phyloP scores from a whole-genome alignment of 23 tunicate species.

The Ascidia mentula region DNA sequence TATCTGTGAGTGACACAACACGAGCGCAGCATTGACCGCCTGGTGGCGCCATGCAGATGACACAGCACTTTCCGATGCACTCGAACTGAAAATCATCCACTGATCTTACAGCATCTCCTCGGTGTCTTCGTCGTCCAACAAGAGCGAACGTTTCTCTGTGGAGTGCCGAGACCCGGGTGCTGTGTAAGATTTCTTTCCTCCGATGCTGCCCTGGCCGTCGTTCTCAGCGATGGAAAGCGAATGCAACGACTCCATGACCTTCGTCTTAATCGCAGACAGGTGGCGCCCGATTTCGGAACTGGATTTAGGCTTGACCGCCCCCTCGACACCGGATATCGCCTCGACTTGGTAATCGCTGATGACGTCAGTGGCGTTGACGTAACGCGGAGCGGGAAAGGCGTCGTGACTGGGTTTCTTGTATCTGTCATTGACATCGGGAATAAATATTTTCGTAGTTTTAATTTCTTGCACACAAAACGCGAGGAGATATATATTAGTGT shows the following conservation, averaged over 20 bases:
- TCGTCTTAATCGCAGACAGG: constrained; percentile 35
- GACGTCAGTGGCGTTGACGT: constrained; percentile 61
- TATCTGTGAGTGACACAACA: no score
- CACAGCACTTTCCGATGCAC: not conserved
- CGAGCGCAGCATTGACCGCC: no score
- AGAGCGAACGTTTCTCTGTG: constrained; percentile 10
- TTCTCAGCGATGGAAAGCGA: constrained; percentile 56
- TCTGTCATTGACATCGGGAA: constrained; percentile 15
- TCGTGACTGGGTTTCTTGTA: constrained; percentile 62
- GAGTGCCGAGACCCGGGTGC: not conserved
- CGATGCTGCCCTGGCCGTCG: not conserved
- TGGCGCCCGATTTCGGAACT: constrained; percentile 30
- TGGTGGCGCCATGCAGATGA: constrained; percentile 4
- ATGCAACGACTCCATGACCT: constrained; percentile 70
- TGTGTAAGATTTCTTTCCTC: not conserved
- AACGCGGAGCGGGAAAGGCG: constrained; percentile 53
- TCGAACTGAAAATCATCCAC: not conserved
- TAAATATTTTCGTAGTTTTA: no score
- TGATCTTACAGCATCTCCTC: constrained; percentile 4
- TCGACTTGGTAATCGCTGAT: constrained; percentile 40
- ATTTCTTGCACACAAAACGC: not conserved
- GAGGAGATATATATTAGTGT: not conserved
- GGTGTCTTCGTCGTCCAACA: constrained; percentile 12
- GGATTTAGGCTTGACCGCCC: constrained; percentile 41
- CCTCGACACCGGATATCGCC: constrained; percentile 72